These are phyloP conservation scores for Diabrotica virgifera DNA, from an alignment of 1,140 invertebrate genomes.

Conservation along the genomic window DNA sequence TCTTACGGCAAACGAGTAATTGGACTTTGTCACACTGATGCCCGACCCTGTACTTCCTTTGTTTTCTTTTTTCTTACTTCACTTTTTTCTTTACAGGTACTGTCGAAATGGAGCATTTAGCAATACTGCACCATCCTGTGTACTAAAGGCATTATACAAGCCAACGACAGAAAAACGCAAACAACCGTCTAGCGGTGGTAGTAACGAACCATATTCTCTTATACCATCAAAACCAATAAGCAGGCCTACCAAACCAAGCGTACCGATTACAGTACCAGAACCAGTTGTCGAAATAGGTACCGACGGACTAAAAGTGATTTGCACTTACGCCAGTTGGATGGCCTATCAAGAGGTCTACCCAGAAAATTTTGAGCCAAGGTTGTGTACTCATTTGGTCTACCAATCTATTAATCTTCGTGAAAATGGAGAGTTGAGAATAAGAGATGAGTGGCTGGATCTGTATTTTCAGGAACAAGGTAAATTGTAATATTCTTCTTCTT, in stretches of 20 bases:
- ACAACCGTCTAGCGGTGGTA: background rate
- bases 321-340: background rate
- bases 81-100: too few species aligned
- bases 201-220: background rate
- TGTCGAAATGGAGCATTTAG: too few species aligned
- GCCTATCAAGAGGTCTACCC: conserved; percentile 3
- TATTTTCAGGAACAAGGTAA: background rate
- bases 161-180: too few species aligned
- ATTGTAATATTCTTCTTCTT: too few species aligned
- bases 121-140: too few species aligned
- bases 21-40: too few species aligned
- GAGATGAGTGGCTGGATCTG: conserved; percentile 9
- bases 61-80: too few species aligned
- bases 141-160: too few species aligned
- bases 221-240: too few species aligned
- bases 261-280: too few species aligned
- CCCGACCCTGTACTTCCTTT: too few species aligned
- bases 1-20: too few species aligned
- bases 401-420: conserved; percentile 1
- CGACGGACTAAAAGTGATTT: conserved; percentile 5
- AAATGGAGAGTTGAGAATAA: conserved; percentile 2
- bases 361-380: conserved; percentile 5
- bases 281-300: background rate
- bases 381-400: conserved; percentile 14
- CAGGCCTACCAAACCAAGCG: background rate